These are phyloP conservation scores for Porites evermanni DNA, from an alignment of 92 coral and sea anemone genomes.

Conservation along the genomic window DNA sequence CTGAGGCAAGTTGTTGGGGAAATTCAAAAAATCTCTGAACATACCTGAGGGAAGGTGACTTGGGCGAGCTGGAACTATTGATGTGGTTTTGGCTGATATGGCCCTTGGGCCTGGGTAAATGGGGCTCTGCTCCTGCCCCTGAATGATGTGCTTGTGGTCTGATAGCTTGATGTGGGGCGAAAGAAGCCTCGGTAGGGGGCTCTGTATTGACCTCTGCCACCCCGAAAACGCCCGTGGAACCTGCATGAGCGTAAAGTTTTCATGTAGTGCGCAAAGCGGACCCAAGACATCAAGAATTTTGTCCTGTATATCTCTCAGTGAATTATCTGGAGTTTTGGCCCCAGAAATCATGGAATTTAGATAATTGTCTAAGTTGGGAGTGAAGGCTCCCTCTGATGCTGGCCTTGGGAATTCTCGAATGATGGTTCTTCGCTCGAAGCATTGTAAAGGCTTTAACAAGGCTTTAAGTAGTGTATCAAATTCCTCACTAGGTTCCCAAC, in stretches of 20 bases:
- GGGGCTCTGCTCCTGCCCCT: not conserved
- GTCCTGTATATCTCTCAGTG: constrained; percentile 54
- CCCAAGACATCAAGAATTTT: constrained; percentile 57
- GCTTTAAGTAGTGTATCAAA: too few species aligned
- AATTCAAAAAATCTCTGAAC: not conserved
- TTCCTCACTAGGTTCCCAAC: too few species aligned
- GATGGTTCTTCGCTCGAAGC: too few species aligned
- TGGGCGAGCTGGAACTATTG: constrained; percentile 13
- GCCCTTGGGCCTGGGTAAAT: not conserved
- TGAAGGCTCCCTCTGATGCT: too few species aligned
- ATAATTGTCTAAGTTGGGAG: too few species aligned
- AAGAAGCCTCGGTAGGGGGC: not conserved
- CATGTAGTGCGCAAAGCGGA: constrained; percentile 49
- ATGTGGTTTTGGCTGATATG: not conserved
- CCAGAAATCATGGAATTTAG: not conserved
- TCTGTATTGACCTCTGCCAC: not conserved
- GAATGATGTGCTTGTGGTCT: not conserved
- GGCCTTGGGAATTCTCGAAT: too few species aligned
- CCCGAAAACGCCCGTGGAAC: constrained; percentile 52
- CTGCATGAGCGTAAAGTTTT: constrained; percentile 47
- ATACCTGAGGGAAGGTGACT: constrained; percentile 11
- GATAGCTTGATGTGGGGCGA: not conserved
- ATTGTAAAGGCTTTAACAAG: too few species aligned
- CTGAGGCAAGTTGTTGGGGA: not conserved
- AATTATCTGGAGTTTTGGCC: constrained; percentile 37